Evolutionary conservation across 23 tunicate species (phyloP).

Genomic region (Botrylloides violaceus): DNA sequence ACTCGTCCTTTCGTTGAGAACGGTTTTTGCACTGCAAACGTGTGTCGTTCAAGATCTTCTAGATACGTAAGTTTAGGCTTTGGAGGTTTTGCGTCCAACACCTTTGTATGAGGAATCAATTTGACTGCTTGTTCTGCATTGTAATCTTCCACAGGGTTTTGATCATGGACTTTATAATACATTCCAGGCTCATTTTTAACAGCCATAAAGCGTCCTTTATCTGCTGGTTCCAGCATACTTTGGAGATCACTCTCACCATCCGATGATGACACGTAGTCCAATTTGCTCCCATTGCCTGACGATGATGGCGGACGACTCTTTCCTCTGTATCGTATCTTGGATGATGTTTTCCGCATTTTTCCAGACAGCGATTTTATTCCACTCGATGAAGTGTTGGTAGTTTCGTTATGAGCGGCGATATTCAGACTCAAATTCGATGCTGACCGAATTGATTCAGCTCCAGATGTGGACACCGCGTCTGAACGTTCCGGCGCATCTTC

Average conservation of each 20-base stretch:
- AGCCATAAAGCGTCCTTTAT: constrained; percentile 39
- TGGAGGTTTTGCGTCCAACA: constrained; percentile 25
- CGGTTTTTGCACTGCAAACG: constrained; percentile 60
- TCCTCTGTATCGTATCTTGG: constrained; percentile 15
- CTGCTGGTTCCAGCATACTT: constrained; percentile 2
- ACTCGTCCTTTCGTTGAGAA: constrained; percentile 53
- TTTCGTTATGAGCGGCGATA: neutral
- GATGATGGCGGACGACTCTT: neutral
- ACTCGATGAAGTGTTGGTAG: constrained; percentile 8
- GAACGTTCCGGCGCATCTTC: constrained; percentile 57
- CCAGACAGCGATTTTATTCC: neutral
- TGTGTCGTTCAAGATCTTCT: constrained; percentile 72
- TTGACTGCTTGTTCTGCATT: constrained; percentile 28
- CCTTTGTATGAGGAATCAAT: constrained; percentile 59
- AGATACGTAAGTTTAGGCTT: constrained; percentile 42
- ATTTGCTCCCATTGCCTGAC: neutral
- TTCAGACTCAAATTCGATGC: constrained; percentile 19
- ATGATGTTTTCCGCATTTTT: neutral
- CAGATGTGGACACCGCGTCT: constrained; percentile 22
- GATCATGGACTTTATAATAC: constrained; percentile 62
- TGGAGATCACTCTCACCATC: constrained; percentile 13
- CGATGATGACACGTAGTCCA: neutral
- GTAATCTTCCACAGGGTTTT: constrained; percentile 80
- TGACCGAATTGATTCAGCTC: constrained; percentile 8
- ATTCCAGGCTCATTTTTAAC: constrained; percentile 69